Evolutionary conservation across 1,140 invertebrate genomes (phyloP).

Genomic region (Lasioglossum baleicum): DNA sequence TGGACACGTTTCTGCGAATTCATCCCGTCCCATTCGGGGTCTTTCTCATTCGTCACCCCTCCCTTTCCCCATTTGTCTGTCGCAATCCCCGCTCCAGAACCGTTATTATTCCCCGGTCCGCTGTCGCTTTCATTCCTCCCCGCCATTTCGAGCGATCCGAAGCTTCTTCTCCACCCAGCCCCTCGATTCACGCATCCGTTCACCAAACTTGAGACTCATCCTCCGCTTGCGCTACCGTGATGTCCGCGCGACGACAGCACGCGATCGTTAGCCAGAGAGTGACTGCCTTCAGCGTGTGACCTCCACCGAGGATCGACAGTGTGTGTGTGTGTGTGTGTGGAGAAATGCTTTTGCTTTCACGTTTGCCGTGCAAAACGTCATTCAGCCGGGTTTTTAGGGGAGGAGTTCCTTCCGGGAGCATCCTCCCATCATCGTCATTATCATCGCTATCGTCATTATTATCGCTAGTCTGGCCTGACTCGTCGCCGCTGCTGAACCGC

Average conservation of each 20-base stretch:
- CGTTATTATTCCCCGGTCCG: constrained; percentile 8
- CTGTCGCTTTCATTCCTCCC: constrained; percentile 9
- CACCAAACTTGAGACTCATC: background rate
- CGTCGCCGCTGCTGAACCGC: constrained; percentile 35
- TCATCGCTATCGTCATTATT: too few species aligned
- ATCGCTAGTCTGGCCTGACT: constrained; percentile 45
- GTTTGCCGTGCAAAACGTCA: constrained; percentile 7
- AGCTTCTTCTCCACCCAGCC: background rate
- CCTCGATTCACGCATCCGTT: background rate
- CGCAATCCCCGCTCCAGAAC: background rate
- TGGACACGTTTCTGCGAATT: background rate
- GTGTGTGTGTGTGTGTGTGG: too few species aligned
- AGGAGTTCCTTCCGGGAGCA: too few species aligned
- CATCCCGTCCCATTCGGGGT: background rate
- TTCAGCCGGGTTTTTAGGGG: constrained; percentile 16
- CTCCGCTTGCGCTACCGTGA: constrained; percentile 13
- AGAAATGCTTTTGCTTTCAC: constrained; percentile 33
- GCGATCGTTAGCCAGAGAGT: constrained; percentile 32
- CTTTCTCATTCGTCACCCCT: background rate
- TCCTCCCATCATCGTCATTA: background rate
- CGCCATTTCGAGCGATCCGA: background rate
- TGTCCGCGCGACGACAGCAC: constrained; percentile 5
- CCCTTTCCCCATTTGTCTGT: background rate
- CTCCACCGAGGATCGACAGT: background rate
- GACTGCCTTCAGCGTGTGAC: constrained; percentile 5